Evolutionary conservation across 2,888 invertebrate genomes (phyloP), one percentile per base, ranked within the genome.

Genomic region (Panopea generosa): DNA sequence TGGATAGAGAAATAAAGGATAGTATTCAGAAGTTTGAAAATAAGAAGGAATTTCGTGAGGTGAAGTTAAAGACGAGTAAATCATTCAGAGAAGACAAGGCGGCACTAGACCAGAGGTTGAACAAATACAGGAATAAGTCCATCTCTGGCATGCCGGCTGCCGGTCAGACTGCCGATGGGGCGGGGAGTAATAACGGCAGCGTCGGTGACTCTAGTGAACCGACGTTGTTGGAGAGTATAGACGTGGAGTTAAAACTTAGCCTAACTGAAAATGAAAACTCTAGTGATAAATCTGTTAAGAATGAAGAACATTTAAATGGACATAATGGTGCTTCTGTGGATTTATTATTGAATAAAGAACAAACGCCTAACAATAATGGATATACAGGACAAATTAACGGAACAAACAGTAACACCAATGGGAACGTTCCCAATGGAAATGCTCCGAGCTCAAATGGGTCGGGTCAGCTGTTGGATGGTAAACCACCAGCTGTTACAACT

Each of bases 61-160:
- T 69, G 38, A 81, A 81, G 49, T 55, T 75, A 59, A 70, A 72
- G 61, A 77, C 77, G 14, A 40, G 81, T 16, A 49, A 77, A 24
- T 77, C 77, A 14, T 81, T 81, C 47, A 63, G 77, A 47, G 75
- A 77, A 40, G 81, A 81, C 47, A 74, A 81, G 40, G 65, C 55
- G 6, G 75, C 77, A 1, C 33, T 81, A 47, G 67, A 81, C 7
- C 43, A 56, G 14, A 18, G 80, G 18, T n/a, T 80, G 55, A 63
- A 66, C 0, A 68, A 65, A 61, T 61, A 62, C 22, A 49, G 59
- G 16, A 45, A 33, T 11, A 33, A 7, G 33, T 33, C 33, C 33
- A 33, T 11, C 33, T 33, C 33, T 11, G 33, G 4, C 40, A 33
- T 22, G 14, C 49, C 29, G 47, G 20, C 29, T 33, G 7, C 20